Conservation (phyloP, 2,113 vertebrate species). For the Dolichallabes microphthalmus region DNA sequence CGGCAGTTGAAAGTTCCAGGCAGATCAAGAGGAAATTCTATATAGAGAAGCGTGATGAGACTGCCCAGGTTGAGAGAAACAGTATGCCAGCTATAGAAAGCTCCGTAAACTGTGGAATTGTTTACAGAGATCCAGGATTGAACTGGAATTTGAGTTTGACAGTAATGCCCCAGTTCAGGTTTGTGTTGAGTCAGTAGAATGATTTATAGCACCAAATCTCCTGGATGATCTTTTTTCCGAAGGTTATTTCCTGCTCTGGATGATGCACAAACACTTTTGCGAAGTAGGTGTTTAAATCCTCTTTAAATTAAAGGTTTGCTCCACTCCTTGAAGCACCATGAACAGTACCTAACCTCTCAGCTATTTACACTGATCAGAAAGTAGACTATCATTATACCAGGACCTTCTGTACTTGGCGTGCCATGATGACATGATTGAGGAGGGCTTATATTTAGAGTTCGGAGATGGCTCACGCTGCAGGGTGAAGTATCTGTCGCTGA, state of each 20-base stretch:
- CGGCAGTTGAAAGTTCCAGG: conserved; percentile 25
- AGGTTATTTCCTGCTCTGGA: not conserved
- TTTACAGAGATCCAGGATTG: not conserved
- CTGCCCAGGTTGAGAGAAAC: not conserved
- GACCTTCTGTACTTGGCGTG: conserved; percentile 5
- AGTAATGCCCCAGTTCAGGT: not conserved
- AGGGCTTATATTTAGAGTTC: conserved; percentile 4
- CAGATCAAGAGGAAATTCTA: conserved; percentile 6
- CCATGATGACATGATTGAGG: conserved; percentile 25
- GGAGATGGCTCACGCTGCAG: conserved; percentile 20
- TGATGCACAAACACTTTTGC: conserved; percentile 5
- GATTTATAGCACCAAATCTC: conserved; percentile 16
- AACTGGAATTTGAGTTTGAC: not conserved
- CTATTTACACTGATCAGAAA: conserved; percentile 20
- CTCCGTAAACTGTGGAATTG: not conserved
- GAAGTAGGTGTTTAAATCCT: conserved; percentile 35
- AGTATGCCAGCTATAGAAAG: not conserved
- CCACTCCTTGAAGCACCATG: conserved; percentile 28
- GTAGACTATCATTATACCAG: conserved; percentile 42
- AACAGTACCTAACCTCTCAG: conserved; percentile 32
- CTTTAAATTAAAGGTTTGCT: conserved; percentile 37
- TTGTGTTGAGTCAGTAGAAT: not conserved
- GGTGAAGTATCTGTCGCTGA: not conserved
- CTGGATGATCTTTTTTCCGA: not conserved
- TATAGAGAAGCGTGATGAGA: not conserved